Evolutionary conservation across 2,113 vertebrate genomes (phyloP).

Genomic region (Accipiter cooperii): DNA sequence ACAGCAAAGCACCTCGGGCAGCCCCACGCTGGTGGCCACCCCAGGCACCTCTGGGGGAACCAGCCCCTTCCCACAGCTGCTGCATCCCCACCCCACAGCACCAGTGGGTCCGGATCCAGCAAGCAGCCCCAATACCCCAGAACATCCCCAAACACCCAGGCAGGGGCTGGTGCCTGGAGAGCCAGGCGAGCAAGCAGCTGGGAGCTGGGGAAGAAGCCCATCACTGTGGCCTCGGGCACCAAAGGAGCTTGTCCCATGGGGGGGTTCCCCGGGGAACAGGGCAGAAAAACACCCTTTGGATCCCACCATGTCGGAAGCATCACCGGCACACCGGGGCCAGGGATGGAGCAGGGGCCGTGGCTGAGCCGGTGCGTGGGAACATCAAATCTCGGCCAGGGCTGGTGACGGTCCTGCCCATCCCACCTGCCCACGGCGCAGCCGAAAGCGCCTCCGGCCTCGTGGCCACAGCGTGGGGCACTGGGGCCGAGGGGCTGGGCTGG

Average conservation of each 20-base stretch:
- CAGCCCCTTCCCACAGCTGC: accelerated
- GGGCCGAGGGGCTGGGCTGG: neutral
- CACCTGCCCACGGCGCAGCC: neutral
- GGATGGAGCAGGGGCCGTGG: neutral
- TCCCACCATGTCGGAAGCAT: accelerated
- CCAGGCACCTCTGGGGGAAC: neutral
- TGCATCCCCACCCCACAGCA: too few species aligned
- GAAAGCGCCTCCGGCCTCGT: accelerated
- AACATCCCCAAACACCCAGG: accelerated
- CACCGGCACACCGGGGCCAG: neutral
- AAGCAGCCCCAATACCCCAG: accelerated
- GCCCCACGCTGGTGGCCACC: neutral
- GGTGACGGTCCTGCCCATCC: neutral
- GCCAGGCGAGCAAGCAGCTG: neutral
- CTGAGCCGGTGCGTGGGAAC: accelerated
- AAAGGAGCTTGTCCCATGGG: neutral
- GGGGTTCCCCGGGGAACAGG: neutral
- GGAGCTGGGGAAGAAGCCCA: neutral
- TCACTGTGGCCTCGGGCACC: accelerated
- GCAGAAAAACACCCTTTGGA: neutral
- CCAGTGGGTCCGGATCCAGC: accelerated
- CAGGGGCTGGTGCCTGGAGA: neutral
- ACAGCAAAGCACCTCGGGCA: neutral
- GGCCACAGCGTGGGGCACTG: neutral
- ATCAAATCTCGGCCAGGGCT: accelerated